Percentiles rank a stretch among this genome's conserved stretches.
phyloP scores from a whole-genome alignment of 23 tunicate species.

The Halocynthia aurantium region DNA sequence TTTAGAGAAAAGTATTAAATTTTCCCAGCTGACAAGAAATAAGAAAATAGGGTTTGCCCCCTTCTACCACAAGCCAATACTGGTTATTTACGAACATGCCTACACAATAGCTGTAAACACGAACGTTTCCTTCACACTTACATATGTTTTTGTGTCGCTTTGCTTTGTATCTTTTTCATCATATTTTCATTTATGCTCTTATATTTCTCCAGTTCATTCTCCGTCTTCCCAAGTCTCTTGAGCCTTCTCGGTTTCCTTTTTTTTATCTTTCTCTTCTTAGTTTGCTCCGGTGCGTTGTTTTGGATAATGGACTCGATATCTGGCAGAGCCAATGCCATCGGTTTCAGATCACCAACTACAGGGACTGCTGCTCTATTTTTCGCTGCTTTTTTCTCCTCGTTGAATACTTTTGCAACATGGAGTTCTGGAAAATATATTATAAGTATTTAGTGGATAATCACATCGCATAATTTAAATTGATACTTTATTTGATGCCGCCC shows the following conservation, averaged over 20 bases:
- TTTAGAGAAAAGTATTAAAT: too few relatives aligned
- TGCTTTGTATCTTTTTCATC: constrained; percentile 4
- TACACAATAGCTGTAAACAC: too few relatives aligned
- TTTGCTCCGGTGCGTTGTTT: background rate
- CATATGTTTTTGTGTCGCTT: constrained; percentile 6
- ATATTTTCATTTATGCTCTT: background rate
- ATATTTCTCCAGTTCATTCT: background rate
- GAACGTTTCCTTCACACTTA: too few relatives aligned
- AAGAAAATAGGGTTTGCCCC: too few relatives aligned
- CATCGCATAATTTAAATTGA: too few relatives aligned
- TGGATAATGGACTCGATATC: background rate
- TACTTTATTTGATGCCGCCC: too few relatives aligned
- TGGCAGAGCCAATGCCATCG: constrained; percentile 14
- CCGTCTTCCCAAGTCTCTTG: background rate
- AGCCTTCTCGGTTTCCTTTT: background rate
- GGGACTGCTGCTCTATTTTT: constrained; percentile 23
- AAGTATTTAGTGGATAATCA: too few relatives aligned
- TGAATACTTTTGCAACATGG: background rate
- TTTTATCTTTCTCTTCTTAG: background rate
- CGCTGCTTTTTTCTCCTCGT: constrained; percentile 9
- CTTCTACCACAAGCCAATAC: too few relatives aligned
- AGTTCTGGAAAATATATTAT: background rate
- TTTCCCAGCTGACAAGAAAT: too few relatives aligned
- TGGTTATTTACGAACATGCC: too few relatives aligned
- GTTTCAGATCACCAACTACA: constrained; percentile 22